Percentiles rank a stretch among this genome's conserved stretches.
Conservation (phyloP, 2,888 invertebrate species). For the Orchesella flavescens region DNA sequence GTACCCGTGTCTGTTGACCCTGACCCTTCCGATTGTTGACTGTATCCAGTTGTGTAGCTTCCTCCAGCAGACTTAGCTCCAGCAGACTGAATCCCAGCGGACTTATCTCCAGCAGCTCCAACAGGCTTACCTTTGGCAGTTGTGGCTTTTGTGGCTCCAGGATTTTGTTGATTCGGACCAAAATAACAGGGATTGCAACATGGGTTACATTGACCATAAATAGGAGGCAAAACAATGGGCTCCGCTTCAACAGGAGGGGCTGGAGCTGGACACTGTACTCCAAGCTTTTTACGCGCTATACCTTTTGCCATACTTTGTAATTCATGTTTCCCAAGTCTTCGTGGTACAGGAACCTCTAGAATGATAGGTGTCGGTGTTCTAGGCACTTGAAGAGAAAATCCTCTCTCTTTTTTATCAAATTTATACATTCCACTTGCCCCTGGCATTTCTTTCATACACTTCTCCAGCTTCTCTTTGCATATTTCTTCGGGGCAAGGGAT, state of each 20-base stretch:
- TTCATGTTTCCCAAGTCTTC: conserved; percentile 6
- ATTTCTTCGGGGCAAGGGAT: conserved; percentile 43
- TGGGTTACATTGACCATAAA: conserved; percentile 45
- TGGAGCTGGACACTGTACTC: background rate
- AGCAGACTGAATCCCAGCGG: too few species aligned
- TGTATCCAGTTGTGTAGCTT: too few species aligned
- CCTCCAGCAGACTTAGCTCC: too few species aligned
- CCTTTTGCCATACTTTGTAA: conserved; percentile 6
- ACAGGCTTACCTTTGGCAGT: too few species aligned
- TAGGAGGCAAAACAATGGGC: conserved; percentile 50
- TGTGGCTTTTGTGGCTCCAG: too few species aligned
- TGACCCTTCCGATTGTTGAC: too few species aligned
- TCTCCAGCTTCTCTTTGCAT: conserved; percentile 7
- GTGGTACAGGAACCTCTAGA: conserved; percentile 38
- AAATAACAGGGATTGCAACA: background rate
- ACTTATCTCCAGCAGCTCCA: too few species aligned
- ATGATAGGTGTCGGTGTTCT: conserved; percentile 58
- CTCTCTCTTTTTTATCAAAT: conserved; percentile 51
- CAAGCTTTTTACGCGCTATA: background rate
- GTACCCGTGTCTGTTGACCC: too few species aligned
- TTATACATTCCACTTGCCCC: conserved; percentile 67
- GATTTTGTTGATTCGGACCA: background rate
- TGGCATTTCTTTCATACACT: conserved; percentile 51
- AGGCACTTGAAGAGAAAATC: conserved; percentile 56
- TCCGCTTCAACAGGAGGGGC: conserved; percentile 3